These are phyloP conservation scores for Danio tinwini DNA, from an alignment of 2,797 vertebrate species.

Conservation along the genomic window DNA sequence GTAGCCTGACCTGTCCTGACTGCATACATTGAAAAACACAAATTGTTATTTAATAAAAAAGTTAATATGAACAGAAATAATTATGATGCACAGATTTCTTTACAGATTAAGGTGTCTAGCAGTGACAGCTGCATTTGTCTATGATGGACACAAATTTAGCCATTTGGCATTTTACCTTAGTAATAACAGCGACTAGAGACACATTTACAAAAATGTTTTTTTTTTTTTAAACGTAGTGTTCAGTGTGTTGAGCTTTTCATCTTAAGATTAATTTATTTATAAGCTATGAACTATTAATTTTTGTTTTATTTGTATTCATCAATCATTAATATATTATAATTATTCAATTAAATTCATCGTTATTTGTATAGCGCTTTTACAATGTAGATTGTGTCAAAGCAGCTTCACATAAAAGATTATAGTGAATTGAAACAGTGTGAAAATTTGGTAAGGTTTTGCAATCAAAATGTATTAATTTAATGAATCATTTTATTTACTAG, in stretches of 20 bases:
- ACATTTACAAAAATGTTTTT: neutral
- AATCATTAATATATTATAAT: neutral
- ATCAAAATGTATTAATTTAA: neutral
- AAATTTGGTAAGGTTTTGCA: neutral
- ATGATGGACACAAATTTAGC: neutral
- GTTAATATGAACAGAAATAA: neutral
- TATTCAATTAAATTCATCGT: too few species aligned
- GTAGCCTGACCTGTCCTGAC: slow-evolving; percentile 73
- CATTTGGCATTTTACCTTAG: neutral
- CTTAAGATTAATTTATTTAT: too few species aligned
- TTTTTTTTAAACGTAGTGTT: neutral
- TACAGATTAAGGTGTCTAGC: neutral
- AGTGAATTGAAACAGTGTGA: too few species aligned
- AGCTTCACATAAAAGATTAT: too few species aligned
- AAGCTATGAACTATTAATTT: too few species aligned
- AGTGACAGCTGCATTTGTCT: neutral
- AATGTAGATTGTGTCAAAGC: too few species aligned
- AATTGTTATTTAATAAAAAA: too few species aligned
- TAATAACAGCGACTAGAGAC: neutral
- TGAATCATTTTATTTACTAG: neutral
- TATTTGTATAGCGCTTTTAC: too few species aligned
- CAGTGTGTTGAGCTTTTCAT: neutral
- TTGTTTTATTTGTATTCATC: neutral
- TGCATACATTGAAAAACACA: slow-evolving; percentile 60
- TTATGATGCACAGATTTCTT: neutral